These are phyloP conservation scores for Brachyptera risi DNA, from an alignment of 2,888 invertebrate species.

Conservation along the genomic window DNA sequence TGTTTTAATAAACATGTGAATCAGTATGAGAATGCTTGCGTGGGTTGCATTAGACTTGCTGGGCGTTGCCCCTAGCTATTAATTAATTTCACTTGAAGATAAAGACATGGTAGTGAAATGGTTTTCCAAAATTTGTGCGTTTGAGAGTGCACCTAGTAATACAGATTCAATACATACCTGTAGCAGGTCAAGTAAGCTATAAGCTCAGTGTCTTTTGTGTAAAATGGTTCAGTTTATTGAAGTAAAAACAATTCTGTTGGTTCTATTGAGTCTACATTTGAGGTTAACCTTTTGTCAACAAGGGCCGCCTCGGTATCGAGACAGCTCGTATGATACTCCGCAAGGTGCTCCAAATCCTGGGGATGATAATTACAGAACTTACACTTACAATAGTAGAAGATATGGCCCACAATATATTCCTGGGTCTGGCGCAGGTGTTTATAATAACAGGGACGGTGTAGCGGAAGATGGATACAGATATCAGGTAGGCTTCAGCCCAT, in stretches of 20 bases:
- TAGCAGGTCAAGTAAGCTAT: too few species aligned
- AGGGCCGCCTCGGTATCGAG: constrained; percentile 13
- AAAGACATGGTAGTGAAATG: too few species aligned
- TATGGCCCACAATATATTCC: constrained; percentile 17
- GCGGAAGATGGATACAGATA: constrained; percentile 3
- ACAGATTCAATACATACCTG: too few species aligned
- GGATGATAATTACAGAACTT: constrained; percentile 6
- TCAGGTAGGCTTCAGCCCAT: constrained; percentile 16
- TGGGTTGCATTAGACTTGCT: background rate
- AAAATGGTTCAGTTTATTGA: background rate
- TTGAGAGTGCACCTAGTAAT: too few species aligned
- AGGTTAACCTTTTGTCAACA: constrained; percentile 14
- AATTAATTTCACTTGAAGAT: too few species aligned
- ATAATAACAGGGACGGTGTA: constrained; percentile 4
- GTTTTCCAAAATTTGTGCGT: too few species aligned
- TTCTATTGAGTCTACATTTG: constrained; percentile 3
- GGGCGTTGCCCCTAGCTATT: constrained; percentile 2
- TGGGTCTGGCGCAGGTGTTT: constrained; percentile 1
- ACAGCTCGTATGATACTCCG: constrained; percentile 10
- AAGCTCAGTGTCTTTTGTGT: too few species aligned
- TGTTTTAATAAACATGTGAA: background rate
- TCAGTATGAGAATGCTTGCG: constrained; percentile 8
- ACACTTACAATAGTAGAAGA: constrained; percentile 11
- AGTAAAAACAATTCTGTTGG: constrained; percentile 1
- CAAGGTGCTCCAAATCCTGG: constrained; percentile 7